Evolutionary conservation across 2,797 vertebrate genomes (phyloP).

Genomic region (Botia almorhae): DNA sequence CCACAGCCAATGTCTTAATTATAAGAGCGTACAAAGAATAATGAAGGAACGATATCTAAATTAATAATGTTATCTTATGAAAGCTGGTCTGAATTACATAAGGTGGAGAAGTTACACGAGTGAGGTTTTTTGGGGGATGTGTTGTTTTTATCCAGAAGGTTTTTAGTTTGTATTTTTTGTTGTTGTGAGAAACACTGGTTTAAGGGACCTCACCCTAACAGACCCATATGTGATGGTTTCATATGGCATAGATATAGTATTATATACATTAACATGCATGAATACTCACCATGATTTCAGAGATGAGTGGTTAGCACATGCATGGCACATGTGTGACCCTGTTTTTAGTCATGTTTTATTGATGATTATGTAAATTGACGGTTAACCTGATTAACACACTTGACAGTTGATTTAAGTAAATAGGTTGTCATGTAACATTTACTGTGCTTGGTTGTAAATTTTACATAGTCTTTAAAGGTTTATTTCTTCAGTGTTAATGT

Average conservation of each 20-base stretch:
- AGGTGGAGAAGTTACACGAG: neutral
- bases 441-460: conserved; percentile 29
- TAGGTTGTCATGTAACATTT: conserved; percentile 19
- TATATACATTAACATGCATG: conserved; percentile 34
- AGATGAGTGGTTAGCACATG: conserved; percentile 28
- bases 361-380: conserved; percentile 20
- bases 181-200: conserved; percentile 14
- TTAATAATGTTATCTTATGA: neutral
- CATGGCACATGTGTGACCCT: neutral
- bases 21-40: conserved; percentile 2
- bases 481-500: conserved; percentile 23
- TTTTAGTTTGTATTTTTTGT: conserved; percentile 11
- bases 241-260: conserved; percentile 13
- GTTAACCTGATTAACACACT: conserved; percentile 42
- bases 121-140: neutral
- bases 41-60: neutral
- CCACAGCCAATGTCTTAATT: conserved; percentile 12
- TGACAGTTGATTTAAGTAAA: conserved; percentile 21
- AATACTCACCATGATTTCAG: conserved; percentile 22
- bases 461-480: conserved; percentile 20
- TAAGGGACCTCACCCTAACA: conserved; percentile 20
- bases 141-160: neutral
- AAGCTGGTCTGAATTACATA: neutral
- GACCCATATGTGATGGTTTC: conserved; percentile 11
- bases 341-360: conserved; percentile 23